These are phyloP conservation scores for Leptopilina myrica DNA, from an alignment of 2,888 invertebrate genomes.

Conservation along the genomic window DNA sequence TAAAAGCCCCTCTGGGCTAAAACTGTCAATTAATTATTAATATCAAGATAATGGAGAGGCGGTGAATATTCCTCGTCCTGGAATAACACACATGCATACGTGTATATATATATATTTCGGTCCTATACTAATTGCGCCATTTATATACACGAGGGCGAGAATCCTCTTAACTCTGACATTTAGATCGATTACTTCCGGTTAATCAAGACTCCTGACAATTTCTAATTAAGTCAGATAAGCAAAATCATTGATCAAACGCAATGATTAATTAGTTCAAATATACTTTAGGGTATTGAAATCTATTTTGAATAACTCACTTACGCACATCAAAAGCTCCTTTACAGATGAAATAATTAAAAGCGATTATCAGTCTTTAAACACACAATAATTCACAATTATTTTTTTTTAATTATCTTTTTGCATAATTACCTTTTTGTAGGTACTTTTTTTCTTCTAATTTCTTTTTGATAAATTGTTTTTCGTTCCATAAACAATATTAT, in stretches of 20 bases:
- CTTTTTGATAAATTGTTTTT: no score
- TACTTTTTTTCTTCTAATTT: no score
- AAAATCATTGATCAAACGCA: slow-evolving; percentile 30
- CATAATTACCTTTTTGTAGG: no score
- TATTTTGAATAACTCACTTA: neutral
- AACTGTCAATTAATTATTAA: slow-evolving; percentile 53
- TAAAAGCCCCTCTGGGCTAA: no score
- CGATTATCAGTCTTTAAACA: no score
- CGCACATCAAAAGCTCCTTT: no score
- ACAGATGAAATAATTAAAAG: no score
- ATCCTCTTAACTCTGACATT: slow-evolving; percentile 55
- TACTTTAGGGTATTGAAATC: neutral
- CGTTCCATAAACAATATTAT: no score
- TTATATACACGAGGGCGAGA: slow-evolving; percentile 52
- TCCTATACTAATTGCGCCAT: slow-evolving; percentile 64
- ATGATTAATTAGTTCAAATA: slow-evolving; percentile 31
- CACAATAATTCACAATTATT: no score
- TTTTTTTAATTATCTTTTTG: no score
- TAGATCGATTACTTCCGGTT: slow-evolving; percentile 69
- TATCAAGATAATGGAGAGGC: slow-evolving; percentile 61
- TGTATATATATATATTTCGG: slow-evolving; percentile 40
- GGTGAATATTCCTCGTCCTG: slow-evolving; percentile 64
- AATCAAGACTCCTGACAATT: slow-evolving; percentile 62
- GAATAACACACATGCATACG: slow-evolving; percentile 10
- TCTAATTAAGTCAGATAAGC: slow-evolving; percentile 63